These are phyloP conservation scores for Cepaea hortensis DNA, from an alignment of 2,888 invertebrate species.

Conservation along the genomic window DNA sequence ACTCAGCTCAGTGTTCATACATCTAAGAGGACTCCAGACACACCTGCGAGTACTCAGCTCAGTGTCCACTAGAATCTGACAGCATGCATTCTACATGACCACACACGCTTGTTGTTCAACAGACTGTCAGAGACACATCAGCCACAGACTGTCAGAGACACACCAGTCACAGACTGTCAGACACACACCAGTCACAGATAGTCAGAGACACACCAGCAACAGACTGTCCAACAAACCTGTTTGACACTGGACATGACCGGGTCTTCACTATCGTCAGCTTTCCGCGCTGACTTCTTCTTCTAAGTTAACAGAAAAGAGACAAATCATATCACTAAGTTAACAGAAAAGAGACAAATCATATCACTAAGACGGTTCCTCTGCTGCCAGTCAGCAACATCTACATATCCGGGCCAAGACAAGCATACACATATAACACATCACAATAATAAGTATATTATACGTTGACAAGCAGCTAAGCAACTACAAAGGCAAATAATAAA, in stretches of 20 bases:
- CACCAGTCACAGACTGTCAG: not conserved
- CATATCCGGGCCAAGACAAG: no score
- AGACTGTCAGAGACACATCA: not conserved
- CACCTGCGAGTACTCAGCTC: no score
- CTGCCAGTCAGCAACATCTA: no score
- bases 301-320: not conserved
- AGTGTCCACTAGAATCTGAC: not conserved
- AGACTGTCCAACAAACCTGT: constrained; percentile 23
- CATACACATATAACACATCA: no score
- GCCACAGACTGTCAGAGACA: not conserved
- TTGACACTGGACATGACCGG: constrained; percentile 47
- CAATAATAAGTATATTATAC: no score
- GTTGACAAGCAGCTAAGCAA: no score
- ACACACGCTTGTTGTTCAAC: not conserved
- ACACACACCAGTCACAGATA: not conserved
- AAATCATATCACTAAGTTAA: not conserved
- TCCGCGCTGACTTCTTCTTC: constrained; percentile 44
- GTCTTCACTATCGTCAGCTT: constrained; percentile 49
- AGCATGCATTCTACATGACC: not conserved
- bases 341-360: not conserved
- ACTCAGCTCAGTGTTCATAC: no score
- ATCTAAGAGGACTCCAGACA: no score
- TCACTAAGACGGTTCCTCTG: not conserved
- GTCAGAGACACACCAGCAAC: not conserved
- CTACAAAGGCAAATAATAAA: no score